Conservation (phyloP, 2,888 invertebrate species). For the Patella caerulea region DNA sequence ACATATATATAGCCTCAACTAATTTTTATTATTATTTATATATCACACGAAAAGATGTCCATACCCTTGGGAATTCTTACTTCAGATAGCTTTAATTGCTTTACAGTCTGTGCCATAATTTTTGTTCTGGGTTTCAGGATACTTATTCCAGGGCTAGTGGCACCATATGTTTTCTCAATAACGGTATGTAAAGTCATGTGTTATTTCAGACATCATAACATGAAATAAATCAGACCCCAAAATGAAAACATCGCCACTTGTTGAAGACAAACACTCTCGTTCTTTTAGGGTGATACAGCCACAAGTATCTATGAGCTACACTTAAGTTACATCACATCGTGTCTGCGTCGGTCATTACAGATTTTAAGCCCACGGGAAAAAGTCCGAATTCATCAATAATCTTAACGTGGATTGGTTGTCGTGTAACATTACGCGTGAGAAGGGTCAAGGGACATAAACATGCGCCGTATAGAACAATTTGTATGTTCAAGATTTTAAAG, state of each 20-base stretch:
- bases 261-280: background rate
- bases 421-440: too few relatives aligned
- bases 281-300: background rate
- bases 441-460: too few relatives aligned
- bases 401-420: too few relatives aligned
- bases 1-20: background rate
- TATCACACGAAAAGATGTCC: background rate
- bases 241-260: slow-evolving; percentile 12
- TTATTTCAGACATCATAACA: slow-evolving; percentile 13
- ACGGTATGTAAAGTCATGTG: background rate
- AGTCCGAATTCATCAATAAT: background rate
- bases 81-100: background rate
- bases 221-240: slow-evolving; percentile 10
- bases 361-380: slow-evolving; percentile 12
- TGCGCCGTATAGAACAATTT: too few relatives aligned
- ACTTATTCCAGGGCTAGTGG: too few relatives aligned
- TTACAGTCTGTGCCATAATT: slow-evolving; percentile 1
- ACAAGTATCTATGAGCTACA: slow-evolving; percentile 2
- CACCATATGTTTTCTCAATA: slow-evolving; percentile 7
- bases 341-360: slow-evolving; percentile 7
- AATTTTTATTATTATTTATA: slow-evolving; percentile 5
- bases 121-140: too few relatives aligned
- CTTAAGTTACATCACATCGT: slow-evolving; percentile 5
- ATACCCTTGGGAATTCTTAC: slow-evolving; percentile 12
- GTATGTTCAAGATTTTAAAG: too few relatives aligned